Evolutionary conservation across 2,113 vertebrate genomes (phyloP).

Genomic region (Mystacornis crossleyi): DNA sequence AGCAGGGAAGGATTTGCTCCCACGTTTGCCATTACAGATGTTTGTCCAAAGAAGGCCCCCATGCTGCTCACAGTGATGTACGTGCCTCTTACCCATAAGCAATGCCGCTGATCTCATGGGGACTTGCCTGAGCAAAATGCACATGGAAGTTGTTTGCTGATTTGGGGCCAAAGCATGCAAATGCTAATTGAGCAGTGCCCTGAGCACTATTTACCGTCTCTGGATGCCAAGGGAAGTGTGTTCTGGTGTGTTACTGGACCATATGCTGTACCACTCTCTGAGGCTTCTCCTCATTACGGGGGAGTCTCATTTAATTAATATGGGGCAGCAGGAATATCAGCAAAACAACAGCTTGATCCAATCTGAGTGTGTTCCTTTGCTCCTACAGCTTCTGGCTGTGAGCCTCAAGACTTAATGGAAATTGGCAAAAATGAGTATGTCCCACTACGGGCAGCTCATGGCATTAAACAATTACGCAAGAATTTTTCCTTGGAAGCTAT

Average conservation of each 20-base stretch:
- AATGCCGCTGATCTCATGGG: background rate
- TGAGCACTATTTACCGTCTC: background rate
- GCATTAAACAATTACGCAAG: constrained; percentile 82
- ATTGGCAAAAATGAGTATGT: constrained; percentile 26
- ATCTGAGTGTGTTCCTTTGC: background rate
- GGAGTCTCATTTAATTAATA: background rate
- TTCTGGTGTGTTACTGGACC: background rate
- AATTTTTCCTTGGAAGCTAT: constrained; percentile 89
- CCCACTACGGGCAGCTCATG: constrained; percentile 46
- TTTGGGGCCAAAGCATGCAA: background rate
- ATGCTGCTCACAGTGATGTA: background rate
- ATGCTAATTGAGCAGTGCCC: background rate
- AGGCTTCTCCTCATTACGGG: background rate
- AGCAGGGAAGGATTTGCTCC: background rate
- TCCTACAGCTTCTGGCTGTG: background rate
- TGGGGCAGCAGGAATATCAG: background rate
- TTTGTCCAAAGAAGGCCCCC: background rate
- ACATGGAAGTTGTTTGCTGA: background rate
- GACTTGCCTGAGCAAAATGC: background rate
- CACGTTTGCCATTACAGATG: background rate
- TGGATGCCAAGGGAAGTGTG: background rate
- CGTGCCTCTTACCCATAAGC: background rate
- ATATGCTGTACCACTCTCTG: background rate
- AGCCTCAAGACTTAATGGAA: constrained; percentile 54
- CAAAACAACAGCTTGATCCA: background rate